Percentiles rank a stretch among this genome's conserved stretches.
phyloP scores from a whole-genome alignment of 2,888 invertebrate genomes.

The Calameuta idolon region DNA sequence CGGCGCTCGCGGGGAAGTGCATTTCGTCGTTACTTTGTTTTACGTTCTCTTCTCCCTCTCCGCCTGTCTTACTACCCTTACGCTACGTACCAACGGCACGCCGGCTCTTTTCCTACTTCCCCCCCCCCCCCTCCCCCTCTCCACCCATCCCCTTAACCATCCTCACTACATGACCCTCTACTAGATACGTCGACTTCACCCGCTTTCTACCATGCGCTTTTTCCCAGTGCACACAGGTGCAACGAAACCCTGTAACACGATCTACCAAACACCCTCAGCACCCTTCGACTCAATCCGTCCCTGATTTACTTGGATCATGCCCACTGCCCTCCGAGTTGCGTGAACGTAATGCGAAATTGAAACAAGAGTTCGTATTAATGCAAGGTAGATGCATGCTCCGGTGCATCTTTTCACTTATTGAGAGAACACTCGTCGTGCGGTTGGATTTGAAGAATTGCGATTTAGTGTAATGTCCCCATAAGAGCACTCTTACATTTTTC shows the following conservation, averaged over 20 bases:
- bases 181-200: neutral
- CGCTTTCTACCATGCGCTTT: neutral
- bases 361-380: neutral
- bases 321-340: neutral
- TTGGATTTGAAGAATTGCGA: neutral
- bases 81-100: neutral
- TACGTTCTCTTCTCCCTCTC: constrained; percentile 42
- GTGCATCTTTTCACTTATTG: neutral
- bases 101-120: neutral
- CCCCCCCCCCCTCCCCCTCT: neutral
- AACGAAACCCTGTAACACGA: neutral
- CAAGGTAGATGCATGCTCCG: neutral
- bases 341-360: neutral
- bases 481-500: neutral
- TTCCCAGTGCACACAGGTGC: neutral
- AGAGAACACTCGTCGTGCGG: neutral
- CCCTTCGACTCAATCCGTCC: too few relatives aligned
- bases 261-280: too few relatives aligned
- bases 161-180: neutral
- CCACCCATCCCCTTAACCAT: neutral
- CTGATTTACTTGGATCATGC: too few relatives aligned
- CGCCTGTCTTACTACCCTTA: neutral
- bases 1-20: constrained; percentile 49
- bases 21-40: constrained; percentile 67
- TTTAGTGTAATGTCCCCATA: neutral